Base-by-base conservation (phyloP, 2,113 vertebrate genomes). In the Chaetorhynchus papuensis region DNA sequence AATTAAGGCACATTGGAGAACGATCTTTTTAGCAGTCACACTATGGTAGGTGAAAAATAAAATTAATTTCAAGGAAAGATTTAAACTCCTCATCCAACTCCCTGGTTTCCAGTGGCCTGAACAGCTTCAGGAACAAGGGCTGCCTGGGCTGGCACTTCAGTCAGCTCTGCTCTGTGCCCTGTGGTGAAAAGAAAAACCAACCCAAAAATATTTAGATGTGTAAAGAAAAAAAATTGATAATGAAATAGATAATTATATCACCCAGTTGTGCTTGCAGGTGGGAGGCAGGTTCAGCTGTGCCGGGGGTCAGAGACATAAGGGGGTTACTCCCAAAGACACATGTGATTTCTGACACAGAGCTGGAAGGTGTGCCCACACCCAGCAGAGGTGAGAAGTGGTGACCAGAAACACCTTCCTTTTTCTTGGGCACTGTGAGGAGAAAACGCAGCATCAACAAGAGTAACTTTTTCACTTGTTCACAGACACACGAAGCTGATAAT, bases 171-270 rank as follows among this genome's bases (percentile, higher is more conserved):
- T 45, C 45, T 41, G 8, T 20, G 10, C 18, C 27, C 15, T 90
- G 26, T 41, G 8, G 4, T 45, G 23, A 68, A 9, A 44, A 21
- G 61, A 75, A 66, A 53, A 16, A 21, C 27, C 7, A 23, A 6
- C 0, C 0, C 2, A 6, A 9, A 85, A 47, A 60, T 59, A 56
- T 56, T 64, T 72, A 69, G 18, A 52, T 27, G 6, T 22, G 6
- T 65, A 77, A 86, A 49, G 11, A 64, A 69, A n/a, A 23, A 37
- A 53, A 80, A 53, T 7, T 16, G 37, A 33, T 61, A 86, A 61
- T 31, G 7, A 83, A 83, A 72, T 22, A 4, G 2, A 35, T 61
- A 61, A 80, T 60, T 50, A 9, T 23, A 47, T 66, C 21, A 61
- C 9, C 13, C 12, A 70, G 1, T 45, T 4, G 0, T 61, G 39